phyloP scores from a whole-genome alignment of 2,113 vertebrate genomes.

The Callopanchax toddi region DNA sequence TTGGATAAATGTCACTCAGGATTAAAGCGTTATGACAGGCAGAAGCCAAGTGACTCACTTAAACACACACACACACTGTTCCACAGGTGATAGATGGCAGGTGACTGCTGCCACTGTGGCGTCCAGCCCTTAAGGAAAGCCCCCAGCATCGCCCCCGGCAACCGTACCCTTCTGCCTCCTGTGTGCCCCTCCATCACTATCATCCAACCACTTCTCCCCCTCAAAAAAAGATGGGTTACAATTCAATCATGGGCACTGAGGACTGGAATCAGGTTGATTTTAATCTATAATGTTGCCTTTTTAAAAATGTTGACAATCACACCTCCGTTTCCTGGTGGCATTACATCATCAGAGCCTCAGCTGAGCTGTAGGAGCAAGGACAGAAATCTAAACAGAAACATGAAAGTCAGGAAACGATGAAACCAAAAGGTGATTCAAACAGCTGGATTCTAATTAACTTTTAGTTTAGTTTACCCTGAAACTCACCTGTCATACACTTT shows the following conservation, averaged over 20 bases:
- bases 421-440: too few species aligned
- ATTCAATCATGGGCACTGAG: constrained; percentile 3
- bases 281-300: background rate
- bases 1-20: constrained; percentile 76
- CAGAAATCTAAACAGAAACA: background rate
- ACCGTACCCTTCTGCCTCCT: constrained; percentile 51
- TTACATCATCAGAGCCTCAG: too few species aligned
- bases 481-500: too few species aligned
- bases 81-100: constrained; percentile 64
- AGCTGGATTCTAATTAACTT: too few species aligned
- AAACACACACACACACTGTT: constrained; percentile 18
- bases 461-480: too few species aligned
- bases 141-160: constrained; percentile 64
- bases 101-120: constrained; percentile 58
- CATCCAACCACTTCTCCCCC: constrained; percentile 18
- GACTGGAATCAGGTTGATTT: constrained; percentile 1
- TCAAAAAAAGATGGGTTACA: background rate
- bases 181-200: constrained; percentile 23
- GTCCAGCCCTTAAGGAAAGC: constrained; percentile 56
- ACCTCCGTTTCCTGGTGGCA: background rate
- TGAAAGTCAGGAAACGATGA: too few species aligned
- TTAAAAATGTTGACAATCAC: background rate
- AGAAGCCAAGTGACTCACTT: constrained; percentile 40
- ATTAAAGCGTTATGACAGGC: constrained; percentile 70
- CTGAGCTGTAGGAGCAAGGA: background rate